Evolutionary conservation across 2,113 vertebrate genomes (phyloP).

Genomic region (Symphodus melops): DNA sequence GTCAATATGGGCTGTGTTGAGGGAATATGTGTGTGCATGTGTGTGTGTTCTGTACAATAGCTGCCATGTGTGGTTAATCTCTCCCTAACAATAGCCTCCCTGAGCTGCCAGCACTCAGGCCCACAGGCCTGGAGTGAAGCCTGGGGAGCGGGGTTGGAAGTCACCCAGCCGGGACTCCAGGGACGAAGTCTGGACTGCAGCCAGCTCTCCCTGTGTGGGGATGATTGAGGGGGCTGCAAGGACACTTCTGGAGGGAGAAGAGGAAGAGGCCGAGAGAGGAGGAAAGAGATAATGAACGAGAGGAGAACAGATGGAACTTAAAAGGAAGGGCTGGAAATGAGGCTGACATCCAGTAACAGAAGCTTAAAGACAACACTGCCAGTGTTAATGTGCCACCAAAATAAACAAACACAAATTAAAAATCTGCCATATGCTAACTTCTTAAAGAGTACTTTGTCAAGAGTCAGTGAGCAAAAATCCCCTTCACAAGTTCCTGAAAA

Average conservation of each 20-base stretch:
- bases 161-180: conserved; percentile 73
- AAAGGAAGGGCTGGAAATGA: conserved; percentile 29
- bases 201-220: conserved; percentile 71
- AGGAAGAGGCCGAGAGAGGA: conserved; percentile 19
- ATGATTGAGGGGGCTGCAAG: conserved; percentile 74
- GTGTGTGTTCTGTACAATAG: conserved; percentile 59
- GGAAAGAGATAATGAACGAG: conserved; percentile 49
- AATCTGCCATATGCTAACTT: conserved; percentile 20
- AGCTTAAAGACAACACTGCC: conserved; percentile 33
- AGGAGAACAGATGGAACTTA: conserved; percentile 58
- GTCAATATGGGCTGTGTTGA: conserved; percentile 52
- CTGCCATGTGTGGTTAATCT: conserved; percentile 76
- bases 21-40: conserved; percentile 39
- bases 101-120: conserved; percentile 68
- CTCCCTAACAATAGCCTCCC: conserved; percentile 67
- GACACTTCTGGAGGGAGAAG: conserved; percentile 41
- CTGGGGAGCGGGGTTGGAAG: conserved; percentile 73
- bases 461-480: not conserved
- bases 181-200: conserved; percentile 66
- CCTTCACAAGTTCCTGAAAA: no score
- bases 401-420: not conserved
- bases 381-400: conserved; percentile 7
- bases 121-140: conserved; percentile 74
- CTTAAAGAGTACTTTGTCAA: not conserved
- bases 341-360: conserved; percentile 27